Percentiles rank a stretch among this genome's conserved stretches.
Evolutionary conservation across 2,888 invertebrate species (phyloP).

Genomic region (Boloria selene): DNA sequence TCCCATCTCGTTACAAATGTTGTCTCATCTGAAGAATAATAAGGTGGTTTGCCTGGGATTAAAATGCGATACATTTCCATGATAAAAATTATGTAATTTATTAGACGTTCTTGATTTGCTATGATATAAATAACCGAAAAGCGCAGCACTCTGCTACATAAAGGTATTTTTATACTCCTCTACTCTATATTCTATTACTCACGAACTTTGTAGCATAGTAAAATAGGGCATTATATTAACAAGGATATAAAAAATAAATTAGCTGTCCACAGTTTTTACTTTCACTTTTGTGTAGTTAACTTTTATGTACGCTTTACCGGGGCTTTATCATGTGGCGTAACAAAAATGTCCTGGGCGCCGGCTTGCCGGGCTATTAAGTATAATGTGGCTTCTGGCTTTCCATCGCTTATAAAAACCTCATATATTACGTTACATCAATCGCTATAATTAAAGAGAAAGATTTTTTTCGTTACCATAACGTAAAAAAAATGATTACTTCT

Average conservation of each 20-base stretch:
- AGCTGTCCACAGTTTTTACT: conserved; percentile 28
- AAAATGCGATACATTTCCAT: no score
- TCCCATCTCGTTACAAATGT: no score
- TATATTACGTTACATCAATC: conserved; percentile 22
- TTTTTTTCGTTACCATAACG: background rate
- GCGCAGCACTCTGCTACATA: background rate
- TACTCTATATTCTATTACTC: background rate
- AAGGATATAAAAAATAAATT: conserved; percentile 30
- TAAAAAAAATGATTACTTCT: background rate
- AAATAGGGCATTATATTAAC: conserved; percentile 27
- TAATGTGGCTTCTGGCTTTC: conserved; percentile 50
- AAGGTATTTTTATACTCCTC: background rate
- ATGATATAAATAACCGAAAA: background rate
- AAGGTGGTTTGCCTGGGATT: no score
- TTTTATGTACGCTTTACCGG: conserved; percentile 46
- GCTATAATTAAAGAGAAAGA: conserved; percentile 7
- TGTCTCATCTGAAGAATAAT: no score
- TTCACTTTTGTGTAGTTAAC: conserved; percentile 46
- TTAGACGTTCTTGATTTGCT: no score
- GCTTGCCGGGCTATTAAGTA: conserved; percentile 62
- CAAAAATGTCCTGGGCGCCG: conserved; percentile 61
- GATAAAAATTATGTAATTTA: no score
- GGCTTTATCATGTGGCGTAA: conserved; percentile 50
- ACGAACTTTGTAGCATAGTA: conserved; percentile 1
- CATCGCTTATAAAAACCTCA: conserved; percentile 31